Evolutionary conservation across 2,888 invertebrate species (phyloP).

Genomic region (Lysandra bellargus): DNA sequence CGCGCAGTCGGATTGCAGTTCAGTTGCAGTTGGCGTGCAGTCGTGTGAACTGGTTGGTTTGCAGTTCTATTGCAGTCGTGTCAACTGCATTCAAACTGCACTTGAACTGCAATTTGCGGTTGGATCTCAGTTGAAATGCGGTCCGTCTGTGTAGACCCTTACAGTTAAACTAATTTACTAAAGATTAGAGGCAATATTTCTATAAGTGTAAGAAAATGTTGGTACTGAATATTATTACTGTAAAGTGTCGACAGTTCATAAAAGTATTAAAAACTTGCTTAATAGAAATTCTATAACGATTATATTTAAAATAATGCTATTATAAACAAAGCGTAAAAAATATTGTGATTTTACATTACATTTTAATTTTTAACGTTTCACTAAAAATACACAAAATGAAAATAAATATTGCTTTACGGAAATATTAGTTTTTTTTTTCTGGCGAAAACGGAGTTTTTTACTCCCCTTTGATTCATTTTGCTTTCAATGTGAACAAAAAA

Average conservation of each 20-base stretch:
- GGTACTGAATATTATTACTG: neutral
- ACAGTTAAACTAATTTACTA: slow-evolving; percentile 7
- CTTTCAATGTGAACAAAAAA: neutral
- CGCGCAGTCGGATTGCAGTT: too few species aligned
- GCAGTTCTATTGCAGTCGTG: too few species aligned
- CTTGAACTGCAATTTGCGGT: too few species aligned
- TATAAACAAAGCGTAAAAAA: neutral
- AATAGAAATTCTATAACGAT: neutral
- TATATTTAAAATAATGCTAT: neutral
- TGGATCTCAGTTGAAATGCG: too few species aligned
- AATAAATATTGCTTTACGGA: neutral
- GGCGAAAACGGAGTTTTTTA: too few species aligned
- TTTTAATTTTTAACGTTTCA: neutral
- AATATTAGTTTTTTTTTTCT: too few species aligned
- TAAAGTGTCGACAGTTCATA: neutral
- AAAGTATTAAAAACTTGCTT: neutral
- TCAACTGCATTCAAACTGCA: too few species aligned
- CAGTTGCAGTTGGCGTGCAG: too few species aligned
- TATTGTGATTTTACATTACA: neutral
- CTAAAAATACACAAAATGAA: neutral
- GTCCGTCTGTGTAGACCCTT: neutral
- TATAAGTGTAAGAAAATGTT: neutral
- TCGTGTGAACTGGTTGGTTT: too few species aligned
- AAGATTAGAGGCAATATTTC: neutral
- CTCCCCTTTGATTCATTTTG: neutral